Evolutionary conservation across 2,113 vertebrate genomes (phyloP), one percentile per base, ranked within the genome.

Genomic region (Gadus macrocephalus): DNA sequence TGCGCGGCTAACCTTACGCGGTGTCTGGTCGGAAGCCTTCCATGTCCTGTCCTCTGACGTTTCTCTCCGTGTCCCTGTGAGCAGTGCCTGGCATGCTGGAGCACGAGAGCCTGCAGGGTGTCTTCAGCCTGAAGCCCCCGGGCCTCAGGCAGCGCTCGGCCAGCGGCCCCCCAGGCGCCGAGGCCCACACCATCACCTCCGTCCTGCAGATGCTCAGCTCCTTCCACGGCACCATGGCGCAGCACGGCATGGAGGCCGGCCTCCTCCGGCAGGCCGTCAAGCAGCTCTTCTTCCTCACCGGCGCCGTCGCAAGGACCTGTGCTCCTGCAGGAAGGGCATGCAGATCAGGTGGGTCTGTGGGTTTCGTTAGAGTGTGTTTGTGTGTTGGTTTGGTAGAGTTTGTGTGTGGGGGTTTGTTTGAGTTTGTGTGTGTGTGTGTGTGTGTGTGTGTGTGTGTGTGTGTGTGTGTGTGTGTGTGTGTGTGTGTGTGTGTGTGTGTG

Each of bases 241-340:
- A 97, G 85, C 96, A 95, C 0, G 93, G 94, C 87, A 92, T 96
- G 91, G 94, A 96, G 84, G 77, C 83, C 0, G 93, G 93, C 79
- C 92, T 99, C 1, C 76, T 94, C 71, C 90, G 89, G 79, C 96
- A 98, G 86, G 89, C 83, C 0, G 82, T 95, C 80, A 95, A 94
- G 81, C 97, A 99, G 83, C 90, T 96, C 62, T 96, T 99, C 90
- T 98, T 91, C 84, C 83, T 96, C 17, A 89, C 98, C 1, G 94
- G 94, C 9, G 91, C 96, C 0, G 86, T 91, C 69, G 97, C 72
- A 99, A 98, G 88, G 96, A 98, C 81, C 95, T 98, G 94, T 99
- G 96, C 83, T 98, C 97, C 8, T 99, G 96, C 83, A 93, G 97
- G 27, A 99, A 98, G 89, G 97, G 97, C 75, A 98, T 99, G 97